phyloP scores from a whole-genome alignment of 2,888 invertebrate species.

The Graphium colonna region DNA sequence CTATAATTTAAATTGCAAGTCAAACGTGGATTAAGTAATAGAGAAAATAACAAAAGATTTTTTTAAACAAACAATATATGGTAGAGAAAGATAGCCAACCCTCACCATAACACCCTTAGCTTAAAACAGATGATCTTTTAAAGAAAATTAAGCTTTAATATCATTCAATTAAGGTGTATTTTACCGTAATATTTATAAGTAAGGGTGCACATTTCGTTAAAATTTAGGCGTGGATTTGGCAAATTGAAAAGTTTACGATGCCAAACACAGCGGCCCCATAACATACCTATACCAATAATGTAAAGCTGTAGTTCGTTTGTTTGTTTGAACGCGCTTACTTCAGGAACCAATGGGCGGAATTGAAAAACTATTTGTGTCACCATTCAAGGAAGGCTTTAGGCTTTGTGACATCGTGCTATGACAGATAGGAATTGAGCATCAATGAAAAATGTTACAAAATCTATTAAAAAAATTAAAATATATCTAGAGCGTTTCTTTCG shows the following conservation, averaged over 20 bases:
- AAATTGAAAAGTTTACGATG: constrained; percentile 53
- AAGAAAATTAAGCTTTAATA: constrained; percentile 5
- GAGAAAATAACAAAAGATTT: constrained; percentile 52
- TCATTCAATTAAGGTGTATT: constrained; percentile 1
- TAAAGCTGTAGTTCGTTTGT: no score
- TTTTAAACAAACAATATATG: constrained; percentile 49
- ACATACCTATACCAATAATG: no score
- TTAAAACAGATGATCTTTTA: constrained; percentile 5
- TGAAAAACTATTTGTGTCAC: no score
- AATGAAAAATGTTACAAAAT: no score
- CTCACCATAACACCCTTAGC: constrained; percentile 26
- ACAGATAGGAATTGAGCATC: no score
- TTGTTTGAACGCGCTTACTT: no score
- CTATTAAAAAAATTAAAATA: no score
- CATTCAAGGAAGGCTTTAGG: no score
- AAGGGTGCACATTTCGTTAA: constrained; percentile 39
- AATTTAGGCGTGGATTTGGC: constrained; percentile 53
- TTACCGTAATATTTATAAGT: constrained; percentile 13
- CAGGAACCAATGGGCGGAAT: no score
- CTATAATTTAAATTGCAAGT: constrained; percentile 42
- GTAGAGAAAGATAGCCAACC: constrained; percentile 35
- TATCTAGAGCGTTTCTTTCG: no score
- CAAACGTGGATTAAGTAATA: constrained; percentile 54
- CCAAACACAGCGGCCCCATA: no score
- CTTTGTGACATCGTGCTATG: no score